Evolutionary conservation across 2,797 vertebrate species (phyloP), one percentile per base, ranked within the genome.

Genomic region (Enteromius trimaculatus): DNA sequence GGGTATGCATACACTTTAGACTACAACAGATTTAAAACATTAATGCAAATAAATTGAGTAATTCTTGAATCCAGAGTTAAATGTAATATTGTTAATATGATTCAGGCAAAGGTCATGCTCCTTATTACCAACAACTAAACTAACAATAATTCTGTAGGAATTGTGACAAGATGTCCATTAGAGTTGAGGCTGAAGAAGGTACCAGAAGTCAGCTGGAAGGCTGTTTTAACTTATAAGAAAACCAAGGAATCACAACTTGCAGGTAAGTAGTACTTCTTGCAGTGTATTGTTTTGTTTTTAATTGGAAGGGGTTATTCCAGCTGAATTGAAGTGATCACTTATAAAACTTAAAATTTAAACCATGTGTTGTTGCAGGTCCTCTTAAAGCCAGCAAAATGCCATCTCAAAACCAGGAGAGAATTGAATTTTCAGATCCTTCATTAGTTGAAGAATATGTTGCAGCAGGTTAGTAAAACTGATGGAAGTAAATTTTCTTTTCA

Each of bases 161-260:
- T 88, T 47, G 83, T 88, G 11, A 88, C 87, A 5, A 72, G 87
- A 68, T 88, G 87, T 31, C 87, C 87, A 3, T 77, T 88, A 49
- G 85, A 86, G 77, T 70, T 88, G 69, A 86, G 77, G 71, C 53
- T 88, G 47, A 84, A 47, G 42, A 86, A 80, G 68, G 19, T 71
- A 6, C 74, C 23, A 21, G 19, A n/a, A 44, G 66, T 44, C 11
- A 44, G 1, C 0, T 69, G 66, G 66, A 69, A 9, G 3, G 85
- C 29, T 53, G 72, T 69, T 69, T 19, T 71, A 10, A 9, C 68
- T 4, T 70, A 47, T 47, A 3, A 47, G 0, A 47, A 5, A 44
- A 17, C 0, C 9, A 0, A 0, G 23, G 4, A 7, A 3, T 9
- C 23, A 26, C 4, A 5, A 21, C 8, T 66, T 65, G 65, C 65